These are phyloP conservation scores for Holcopasites calliopsidis DNA, from an alignment of 1,140 invertebrate genomes.

Conservation along the genomic window DNA sequence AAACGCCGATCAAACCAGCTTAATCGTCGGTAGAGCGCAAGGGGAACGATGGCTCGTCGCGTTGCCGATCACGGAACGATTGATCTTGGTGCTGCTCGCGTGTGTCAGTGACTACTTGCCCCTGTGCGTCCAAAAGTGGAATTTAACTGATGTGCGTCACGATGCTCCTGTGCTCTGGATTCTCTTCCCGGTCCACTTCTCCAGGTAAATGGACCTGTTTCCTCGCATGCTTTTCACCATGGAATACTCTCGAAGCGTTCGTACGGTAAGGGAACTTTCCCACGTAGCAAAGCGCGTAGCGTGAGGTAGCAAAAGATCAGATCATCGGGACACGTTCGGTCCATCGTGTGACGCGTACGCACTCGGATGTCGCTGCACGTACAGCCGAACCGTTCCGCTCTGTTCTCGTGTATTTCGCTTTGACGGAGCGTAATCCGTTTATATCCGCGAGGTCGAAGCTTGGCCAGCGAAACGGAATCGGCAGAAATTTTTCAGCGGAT, in stretches of 20 bases:
- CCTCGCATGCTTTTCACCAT: no score
- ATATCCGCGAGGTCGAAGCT: conserved; percentile 19
- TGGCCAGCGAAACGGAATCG: not conserved
- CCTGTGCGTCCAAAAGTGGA: conserved; percentile 45
- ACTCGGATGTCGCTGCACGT: not conserved
- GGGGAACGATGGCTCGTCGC: conserved; percentile 42
- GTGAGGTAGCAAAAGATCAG: conserved; percentile 1
- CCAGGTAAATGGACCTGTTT: no score
- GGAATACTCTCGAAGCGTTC: no score
- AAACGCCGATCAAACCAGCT: conserved; percentile 27
- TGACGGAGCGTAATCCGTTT: conserved; percentile 39
- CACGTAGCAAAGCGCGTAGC: not conserved
- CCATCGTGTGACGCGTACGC: not conserved
- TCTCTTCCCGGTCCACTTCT: not conserved
- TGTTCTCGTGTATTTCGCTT: conserved; percentile 39
- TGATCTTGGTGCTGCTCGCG: conserved; percentile 41
- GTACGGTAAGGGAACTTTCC: no score
- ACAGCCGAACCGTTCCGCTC: not conserved
- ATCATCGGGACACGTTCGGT: not conserved
- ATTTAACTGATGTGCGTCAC: conserved; percentile 8
- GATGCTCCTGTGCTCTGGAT: not conserved
- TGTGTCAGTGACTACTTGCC: conserved; percentile 53
- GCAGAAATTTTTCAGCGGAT: conserved; percentile 35
- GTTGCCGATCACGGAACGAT: conserved; percentile 11
- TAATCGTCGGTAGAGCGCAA: conserved; percentile 28